Evolutionary conservation across 2,113 vertebrate genomes (phyloP).

Genomic region (Pachycephala philippinensis): DNA sequence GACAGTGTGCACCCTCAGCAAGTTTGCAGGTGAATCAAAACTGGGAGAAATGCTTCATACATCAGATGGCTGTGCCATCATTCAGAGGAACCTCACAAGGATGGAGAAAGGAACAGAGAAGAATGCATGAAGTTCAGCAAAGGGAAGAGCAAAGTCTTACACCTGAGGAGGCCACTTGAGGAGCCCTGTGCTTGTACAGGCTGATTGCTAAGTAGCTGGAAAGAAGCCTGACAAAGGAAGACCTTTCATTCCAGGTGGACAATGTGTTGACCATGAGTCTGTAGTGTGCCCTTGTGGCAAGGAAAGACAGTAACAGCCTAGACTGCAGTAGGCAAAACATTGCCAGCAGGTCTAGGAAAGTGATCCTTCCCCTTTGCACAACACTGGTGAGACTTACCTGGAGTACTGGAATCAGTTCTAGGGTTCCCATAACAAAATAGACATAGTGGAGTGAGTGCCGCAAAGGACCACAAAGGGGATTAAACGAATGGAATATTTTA

Average conservation of each 20-base stretch:
- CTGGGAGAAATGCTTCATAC: background rate
- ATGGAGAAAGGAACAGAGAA: background rate
- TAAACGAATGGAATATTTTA: background rate
- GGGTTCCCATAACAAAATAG: background rate
- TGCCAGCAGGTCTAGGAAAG: background rate
- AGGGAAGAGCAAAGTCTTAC: background rate
- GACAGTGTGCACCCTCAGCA: background rate
- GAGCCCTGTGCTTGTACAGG: background rate
- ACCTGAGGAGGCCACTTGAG: background rate
- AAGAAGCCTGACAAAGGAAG: background rate
- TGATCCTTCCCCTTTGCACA: background rate
- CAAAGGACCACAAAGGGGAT: background rate
- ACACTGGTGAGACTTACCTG: background rate
- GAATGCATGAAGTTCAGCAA: accelerated
- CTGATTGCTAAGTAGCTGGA: background rate
- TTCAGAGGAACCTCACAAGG: background rate
- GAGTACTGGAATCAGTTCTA: background rate
- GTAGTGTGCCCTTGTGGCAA: background rate
- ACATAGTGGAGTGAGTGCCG: background rate
- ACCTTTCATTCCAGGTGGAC: background rate
- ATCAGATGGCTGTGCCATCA: background rate
- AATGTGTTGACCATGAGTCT: background rate
- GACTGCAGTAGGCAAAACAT: background rate
- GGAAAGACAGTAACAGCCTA: background rate
- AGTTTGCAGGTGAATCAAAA: background rate